Evolutionary conservation across 2,888 invertebrate species (phyloP), one percentile per base, ranked within the genome.

Genomic region (Hofmannophila pseudospretella): DNA sequence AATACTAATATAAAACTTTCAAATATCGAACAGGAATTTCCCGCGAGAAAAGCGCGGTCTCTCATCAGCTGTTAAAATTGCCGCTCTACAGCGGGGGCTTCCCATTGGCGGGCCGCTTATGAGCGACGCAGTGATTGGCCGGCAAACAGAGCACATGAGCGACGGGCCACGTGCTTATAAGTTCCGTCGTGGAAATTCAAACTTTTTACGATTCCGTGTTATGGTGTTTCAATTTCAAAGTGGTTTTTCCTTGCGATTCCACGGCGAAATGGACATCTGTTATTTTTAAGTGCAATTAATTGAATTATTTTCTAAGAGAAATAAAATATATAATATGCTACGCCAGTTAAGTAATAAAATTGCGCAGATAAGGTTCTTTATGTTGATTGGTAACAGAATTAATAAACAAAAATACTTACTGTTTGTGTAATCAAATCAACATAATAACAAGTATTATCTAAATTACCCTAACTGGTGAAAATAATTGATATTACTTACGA

Each of bases 141-240:
- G 62, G 3, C 54, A n/a, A 60, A 51, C 56, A 67, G 68, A 54
- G 63, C 82, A 80, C 72, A 84, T 84, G 62, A 86, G 85, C 82
- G 85, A 81, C 72, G 54, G 44, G 51, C 72, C 84, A 84, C 82
- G 81, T 86, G 85, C 85, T 86, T 56, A 85, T 85, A 78, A 86
- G 85, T 84, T 85, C 76, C 75, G 54, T 42, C 39, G 51, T 51
- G 46, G 45, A 58, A 67, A 60, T 61, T 49, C 49, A 66, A 82
- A 39, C 77, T 81, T 82, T 80, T 72, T 58, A 51, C 68, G n/a
- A n/a, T n/a, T n/a, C n/a, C n/a, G 67, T 43, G 26, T 39, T 28
- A 27, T 23, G 10, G 31, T 12, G 30, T 32, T 32, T 23, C 22
- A 23, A 23, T 32, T 36, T 23, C 13, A 14, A 25, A 19, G 13